Base-by-base conservation (phyloP, 2,888 invertebrate species). In the Phalera bucephala region DNA sequence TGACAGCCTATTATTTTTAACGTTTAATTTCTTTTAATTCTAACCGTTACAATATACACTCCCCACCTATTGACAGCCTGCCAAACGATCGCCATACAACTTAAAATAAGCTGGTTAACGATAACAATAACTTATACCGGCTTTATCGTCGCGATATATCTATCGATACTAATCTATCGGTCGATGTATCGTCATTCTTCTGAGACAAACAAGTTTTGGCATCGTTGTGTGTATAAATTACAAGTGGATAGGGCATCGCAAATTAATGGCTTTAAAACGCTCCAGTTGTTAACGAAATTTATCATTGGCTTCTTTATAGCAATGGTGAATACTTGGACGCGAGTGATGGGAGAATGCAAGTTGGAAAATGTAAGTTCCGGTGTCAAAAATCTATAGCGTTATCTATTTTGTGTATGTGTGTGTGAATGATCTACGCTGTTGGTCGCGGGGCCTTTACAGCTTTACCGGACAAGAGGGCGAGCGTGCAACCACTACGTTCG, bases 121-220 rank as follows among this genome's bases (percentile, higher is more conserved):
- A 25, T 2, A 26, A 8, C 26, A 6, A 26, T 13, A 26, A 26
- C 7, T 12, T 26, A 13, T 10, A 9, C 11, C 26, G 11, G 3
- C 2, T 54, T 17, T 47, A 46, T 46, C 19, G 38, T 13, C 8
- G 13, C 54, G 44, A 37, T 54, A 52, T 47, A 45, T 52, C 40
- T 54, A 58, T 9, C 11, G 7, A 52, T 50, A 57, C 5, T 3
- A 17, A 17, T 3, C 17, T 59, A 65, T 64, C 43, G 52, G 57
- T 62, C 61, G 64, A 63, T 65, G 47, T 56, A 55, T 53, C 49
- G 50, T 43, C 35, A 46, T 59, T 48, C 45, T 53, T 52, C 36
- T 44, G 42, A 51, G 47, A 36, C 45, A 40, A 50, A 56, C 52
- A 53, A 46, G 48, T 57, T 62, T 67, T 69, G 69, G 69, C 69